Percentiles rank a stretch among this genome's conserved stretches.
phyloP scores from a whole-genome alignment of 2,113 vertebrate species.

The Ophiodon elongatus region DNA sequence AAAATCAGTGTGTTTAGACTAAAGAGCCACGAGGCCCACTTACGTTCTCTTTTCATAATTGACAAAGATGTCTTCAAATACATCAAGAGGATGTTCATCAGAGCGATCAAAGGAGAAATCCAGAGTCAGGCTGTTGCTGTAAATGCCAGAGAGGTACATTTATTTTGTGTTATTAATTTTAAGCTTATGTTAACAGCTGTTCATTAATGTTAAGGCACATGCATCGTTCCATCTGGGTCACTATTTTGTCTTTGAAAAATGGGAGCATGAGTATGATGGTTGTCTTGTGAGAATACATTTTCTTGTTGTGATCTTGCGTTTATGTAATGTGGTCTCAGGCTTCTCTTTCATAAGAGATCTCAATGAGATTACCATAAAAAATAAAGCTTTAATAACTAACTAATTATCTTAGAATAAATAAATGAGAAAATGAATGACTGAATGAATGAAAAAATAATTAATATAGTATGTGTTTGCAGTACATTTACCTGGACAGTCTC shows the following conservation, averaged over 20 bases:
- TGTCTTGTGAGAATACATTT: background rate
- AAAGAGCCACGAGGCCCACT: conserved; percentile 64
- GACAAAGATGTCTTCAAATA: conserved; percentile 94
- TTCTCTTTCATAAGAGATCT: background rate
- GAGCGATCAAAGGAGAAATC: conserved; percentile 96
- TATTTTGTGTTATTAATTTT: background rate
- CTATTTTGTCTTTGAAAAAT: background rate
- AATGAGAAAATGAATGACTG: background rate
- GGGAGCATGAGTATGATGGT: background rate
- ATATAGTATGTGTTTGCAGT: background rate
- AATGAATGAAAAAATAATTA: background rate
- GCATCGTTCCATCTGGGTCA: no score
- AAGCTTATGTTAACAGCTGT: background rate
- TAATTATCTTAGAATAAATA: background rate
- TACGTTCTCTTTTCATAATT: conserved; percentile 93
- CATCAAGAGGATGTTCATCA: conserved; percentile 90
- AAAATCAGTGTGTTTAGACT: background rate
- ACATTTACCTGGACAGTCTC: conserved; percentile 88
- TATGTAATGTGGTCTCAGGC: background rate
- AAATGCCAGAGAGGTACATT: conserved; percentile 51
- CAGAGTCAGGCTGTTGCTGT: conserved; percentile 85
- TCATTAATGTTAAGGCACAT: background rate
- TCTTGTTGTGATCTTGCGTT: background rate
- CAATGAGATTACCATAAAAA: background rate
- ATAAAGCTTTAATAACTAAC: background rate